Conservation (phyloP, 2,113 vertebrate species). For the Dasyurus viverrinus region DNA sequence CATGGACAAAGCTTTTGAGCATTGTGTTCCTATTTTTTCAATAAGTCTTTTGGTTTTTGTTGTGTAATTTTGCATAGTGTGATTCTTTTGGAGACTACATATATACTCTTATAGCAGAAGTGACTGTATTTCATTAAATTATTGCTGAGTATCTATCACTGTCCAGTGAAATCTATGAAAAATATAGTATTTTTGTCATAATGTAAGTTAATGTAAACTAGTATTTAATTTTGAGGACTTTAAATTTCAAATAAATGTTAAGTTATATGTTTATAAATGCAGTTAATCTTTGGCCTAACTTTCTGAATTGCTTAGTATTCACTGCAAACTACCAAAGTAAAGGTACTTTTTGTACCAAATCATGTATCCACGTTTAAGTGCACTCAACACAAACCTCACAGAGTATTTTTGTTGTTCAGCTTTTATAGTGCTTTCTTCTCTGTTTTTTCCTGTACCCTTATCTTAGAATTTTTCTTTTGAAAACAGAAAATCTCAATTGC, state of each 20-base stretch:
- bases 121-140: slow-evolving; percentile 17
- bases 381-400: background rate
- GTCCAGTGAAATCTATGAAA: slow-evolving; percentile 15
- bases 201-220: slow-evolving; percentile 44
- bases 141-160: background rate
- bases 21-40: background rate
- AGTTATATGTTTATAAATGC: background rate
- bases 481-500: slow-evolving; percentile 1
- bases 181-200: slow-evolving; percentile 42
- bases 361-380: background rate
- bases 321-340: background rate
- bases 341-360: background rate
- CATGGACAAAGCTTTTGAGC: background rate
- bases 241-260: slow-evolving; percentile 1
- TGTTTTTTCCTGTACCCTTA: background rate
- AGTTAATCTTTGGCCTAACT: background rate
- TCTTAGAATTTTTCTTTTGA: slow-evolving; percentile 4
- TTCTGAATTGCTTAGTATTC: background rate
- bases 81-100: background rate
- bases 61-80: background rate
- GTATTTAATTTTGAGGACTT: slow-evolving; percentile 30
- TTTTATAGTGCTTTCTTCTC: background rate
- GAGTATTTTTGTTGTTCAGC: slow-evolving; percentile 2
- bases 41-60: background rate
- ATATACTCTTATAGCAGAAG: background rate